These are phyloP conservation scores for Saccostrea cuccullata DNA, from an alignment of 1,140 invertebrate genomes.

Conservation along the genomic window DNA sequence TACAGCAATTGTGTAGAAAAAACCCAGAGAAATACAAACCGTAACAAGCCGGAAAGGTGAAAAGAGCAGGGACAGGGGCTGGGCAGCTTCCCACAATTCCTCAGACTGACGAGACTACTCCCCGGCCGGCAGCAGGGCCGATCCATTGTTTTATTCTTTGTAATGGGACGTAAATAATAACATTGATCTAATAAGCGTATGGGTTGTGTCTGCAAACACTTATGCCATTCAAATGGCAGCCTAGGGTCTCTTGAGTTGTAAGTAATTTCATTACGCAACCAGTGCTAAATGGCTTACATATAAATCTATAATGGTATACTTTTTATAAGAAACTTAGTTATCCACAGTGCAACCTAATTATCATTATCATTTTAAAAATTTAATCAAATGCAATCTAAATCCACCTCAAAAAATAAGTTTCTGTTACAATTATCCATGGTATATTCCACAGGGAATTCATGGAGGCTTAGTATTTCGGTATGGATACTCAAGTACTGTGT, in stretches of 20 bases:
- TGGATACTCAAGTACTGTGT: not conserved
- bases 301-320: not conserved
- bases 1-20: not conserved
- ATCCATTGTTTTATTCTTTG: slow-evolving; percentile 33
- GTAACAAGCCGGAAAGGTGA: not conserved
- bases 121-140: slow-evolving; percentile 15
- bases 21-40: not conserved
- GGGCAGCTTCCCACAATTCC: slow-evolving; percentile 19
- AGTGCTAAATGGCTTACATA: slow-evolving; percentile 18
- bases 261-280: slow-evolving; percentile 33
- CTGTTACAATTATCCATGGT: not conserved
- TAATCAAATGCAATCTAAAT: not conserved
- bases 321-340: not conserved
- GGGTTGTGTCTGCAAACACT: slow-evolving; percentile 22
- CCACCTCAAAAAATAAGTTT: not conserved
- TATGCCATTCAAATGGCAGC: slow-evolving; percentile 23
- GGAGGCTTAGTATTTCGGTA: not conserved
- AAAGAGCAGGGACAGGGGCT: slow-evolving; percentile 5
- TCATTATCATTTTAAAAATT: not conserved
- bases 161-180: slow-evolving; percentile 29
- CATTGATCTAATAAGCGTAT: slow-evolving; percentile 30
- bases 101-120: not conserved
- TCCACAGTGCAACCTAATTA: not conserved
- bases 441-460: not conserved
- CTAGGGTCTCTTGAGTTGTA: not conserved